phyloP scores from a whole-genome alignment of 2,113 vertebrate genomes.

The Tichodroma muraria region DNA sequence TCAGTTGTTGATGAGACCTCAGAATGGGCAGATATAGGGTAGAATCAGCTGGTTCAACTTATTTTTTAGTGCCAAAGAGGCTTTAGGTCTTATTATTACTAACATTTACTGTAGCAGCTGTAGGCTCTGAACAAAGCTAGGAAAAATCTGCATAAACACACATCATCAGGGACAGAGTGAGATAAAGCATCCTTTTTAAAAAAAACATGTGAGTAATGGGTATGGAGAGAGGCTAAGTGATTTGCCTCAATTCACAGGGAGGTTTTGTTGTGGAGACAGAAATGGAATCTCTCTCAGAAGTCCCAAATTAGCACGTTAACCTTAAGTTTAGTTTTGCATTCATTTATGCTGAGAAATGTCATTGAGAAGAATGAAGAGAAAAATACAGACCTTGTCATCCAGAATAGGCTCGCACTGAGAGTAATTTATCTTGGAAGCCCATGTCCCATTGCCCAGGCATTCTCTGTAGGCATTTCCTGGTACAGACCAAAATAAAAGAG shows the following conservation, averaged over 20 bases:
- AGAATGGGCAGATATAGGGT: background rate
- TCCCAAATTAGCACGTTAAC: background rate
- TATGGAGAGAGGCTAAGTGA: background rate
- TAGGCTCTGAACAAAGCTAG: background rate
- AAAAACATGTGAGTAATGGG: background rate
- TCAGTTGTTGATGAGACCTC: background rate
- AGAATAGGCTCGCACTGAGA: constrained; percentile 94
- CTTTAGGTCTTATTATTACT: constrained; percentile 25
- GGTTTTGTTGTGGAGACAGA: background rate
- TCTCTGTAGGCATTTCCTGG: constrained; percentile 91
- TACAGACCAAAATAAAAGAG: constrained; percentile 26
- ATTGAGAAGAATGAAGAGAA: background rate
- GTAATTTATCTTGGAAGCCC: constrained; percentile 93
- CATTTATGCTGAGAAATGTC: background rate
- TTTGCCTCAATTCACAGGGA: background rate
- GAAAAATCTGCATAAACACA: constrained; percentile 27
- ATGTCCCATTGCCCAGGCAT: constrained; percentile 93
- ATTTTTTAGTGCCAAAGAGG: constrained; percentile 1
- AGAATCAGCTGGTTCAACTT: background rate
- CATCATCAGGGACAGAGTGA: background rate
- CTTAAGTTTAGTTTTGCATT: background rate
- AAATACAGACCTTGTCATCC: constrained; percentile 85
- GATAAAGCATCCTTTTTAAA: background rate
- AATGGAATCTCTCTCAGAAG: background rate
- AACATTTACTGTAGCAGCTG: constrained; percentile 10